Evolutionary conservation across 2,797 vertebrate species (phyloP).

Genomic region (Columba guinea): DNA sequence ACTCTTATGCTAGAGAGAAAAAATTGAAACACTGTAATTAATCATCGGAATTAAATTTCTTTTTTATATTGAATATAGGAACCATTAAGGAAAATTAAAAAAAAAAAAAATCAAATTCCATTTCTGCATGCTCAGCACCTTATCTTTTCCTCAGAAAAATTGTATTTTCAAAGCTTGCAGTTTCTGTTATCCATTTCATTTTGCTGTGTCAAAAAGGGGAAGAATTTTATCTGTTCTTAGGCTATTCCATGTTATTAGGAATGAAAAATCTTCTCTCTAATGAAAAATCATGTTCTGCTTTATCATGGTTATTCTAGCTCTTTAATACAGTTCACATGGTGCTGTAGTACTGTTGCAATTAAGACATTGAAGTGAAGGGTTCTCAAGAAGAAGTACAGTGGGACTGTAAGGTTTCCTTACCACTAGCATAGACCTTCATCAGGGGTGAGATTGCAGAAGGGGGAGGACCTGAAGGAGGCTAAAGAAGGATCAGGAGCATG

Average conservation of each 20-base stretch:
- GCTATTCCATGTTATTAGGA: neutral
- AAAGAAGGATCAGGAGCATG: neutral
- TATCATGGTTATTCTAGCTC: neutral
- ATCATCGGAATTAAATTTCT: neutral
- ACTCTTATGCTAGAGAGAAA: neutral
- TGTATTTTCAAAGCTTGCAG: neutral
- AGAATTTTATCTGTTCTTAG: neutral
- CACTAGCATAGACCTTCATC: neutral
- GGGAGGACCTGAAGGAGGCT: neutral
- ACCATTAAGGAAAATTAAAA: neutral
- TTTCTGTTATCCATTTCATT: neutral
- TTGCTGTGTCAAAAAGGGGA: neutral
- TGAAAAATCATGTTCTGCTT: slow-evolving; percentile 5
- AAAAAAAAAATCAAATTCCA: neutral
- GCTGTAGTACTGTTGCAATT: neutral
- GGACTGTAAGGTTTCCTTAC: neutral
- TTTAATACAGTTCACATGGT: neutral
- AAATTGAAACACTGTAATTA: neutral
- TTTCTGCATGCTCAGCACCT: neutral
- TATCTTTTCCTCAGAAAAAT: neutral
- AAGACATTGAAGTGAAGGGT: rapidly evolving
- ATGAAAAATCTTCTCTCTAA: neutral
- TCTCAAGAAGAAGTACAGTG: neutral
- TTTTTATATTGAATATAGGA: neutral
- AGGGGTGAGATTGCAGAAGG: neutral